Conservation (phyloP, 2,113 vertebrate species). For the Vicugna pacos region DNA sequence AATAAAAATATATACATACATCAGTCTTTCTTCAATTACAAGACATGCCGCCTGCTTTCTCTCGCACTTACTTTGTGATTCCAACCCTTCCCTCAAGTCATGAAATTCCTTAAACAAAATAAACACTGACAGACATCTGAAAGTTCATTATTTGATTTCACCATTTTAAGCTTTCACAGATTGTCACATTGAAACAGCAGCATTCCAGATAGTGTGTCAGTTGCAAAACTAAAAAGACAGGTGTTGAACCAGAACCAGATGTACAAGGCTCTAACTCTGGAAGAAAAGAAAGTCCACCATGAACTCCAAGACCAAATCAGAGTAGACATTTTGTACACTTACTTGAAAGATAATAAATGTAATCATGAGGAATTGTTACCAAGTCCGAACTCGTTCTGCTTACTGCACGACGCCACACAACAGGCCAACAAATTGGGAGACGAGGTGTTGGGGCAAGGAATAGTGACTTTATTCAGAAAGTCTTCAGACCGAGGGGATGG, state of each 20-base stretch:
- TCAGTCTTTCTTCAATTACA: neutral
- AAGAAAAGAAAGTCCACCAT: neutral
- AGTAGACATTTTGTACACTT: neutral
- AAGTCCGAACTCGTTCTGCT: too few relatives aligned
- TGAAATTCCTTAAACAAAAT: conserved; percentile 5
- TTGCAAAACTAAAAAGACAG: neutral
- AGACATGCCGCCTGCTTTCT: neutral
- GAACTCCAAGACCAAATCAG: neutral
- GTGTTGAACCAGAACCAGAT: neutral
- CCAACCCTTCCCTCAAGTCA: neutral
- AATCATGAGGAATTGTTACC: neutral
- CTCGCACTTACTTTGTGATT: neutral
- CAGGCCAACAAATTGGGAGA: too few relatives aligned
- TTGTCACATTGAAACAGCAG: neutral
- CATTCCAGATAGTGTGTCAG: neutral
- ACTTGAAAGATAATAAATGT: neutral
- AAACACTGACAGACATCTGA: neutral
- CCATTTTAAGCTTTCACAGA: neutral
- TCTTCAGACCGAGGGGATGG: too few relatives aligned
- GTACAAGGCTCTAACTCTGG: neutral
- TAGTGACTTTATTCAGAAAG: too few relatives aligned
- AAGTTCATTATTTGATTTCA: neutral
- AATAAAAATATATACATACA: neutral
- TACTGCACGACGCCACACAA: too few relatives aligned
- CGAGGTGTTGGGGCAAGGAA: too few relatives aligned